A percentile compares a stretch with the other conserved stretches of the same genome.
phyloP scores from a whole-genome alignment of 2,797 vertebrate species.

The Echeneis naucrates region DNA sequence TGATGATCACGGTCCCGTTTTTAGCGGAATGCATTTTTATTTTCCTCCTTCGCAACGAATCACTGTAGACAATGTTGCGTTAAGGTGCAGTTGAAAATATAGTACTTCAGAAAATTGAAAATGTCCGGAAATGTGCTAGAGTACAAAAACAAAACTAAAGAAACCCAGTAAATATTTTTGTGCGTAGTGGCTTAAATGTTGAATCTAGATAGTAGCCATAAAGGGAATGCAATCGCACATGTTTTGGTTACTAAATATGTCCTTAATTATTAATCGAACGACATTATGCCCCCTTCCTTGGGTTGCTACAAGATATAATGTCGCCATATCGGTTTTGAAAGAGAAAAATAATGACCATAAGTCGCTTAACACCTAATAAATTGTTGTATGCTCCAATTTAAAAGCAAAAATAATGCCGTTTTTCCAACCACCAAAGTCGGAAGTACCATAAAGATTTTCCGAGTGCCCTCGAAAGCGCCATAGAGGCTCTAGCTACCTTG shows the following conservation, averaged over 20 bases:
- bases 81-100: background rate
- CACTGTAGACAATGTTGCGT: conserved; percentile 16
- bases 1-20: background rate
- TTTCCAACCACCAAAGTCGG: conserved; percentile 8
- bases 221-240: background rate
- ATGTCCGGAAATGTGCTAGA: background rate
- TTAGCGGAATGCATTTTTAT: background rate
- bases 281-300: background rate
- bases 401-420: too few relatives aligned
- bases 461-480: conserved; percentile 55
- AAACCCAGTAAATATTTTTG: background rate
- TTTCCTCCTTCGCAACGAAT: fast-evolving
- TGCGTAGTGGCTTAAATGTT: background rate
- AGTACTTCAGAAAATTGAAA: fast-evolving
- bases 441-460: conserved; percentile 26
- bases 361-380: fast-evolving
- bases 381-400: background rate
- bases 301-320: too few relatives aligned
- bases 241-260: background rate
- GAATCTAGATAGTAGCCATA: background rate
- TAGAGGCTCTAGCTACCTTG: conserved; percentile 47
- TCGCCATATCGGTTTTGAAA: background rate
- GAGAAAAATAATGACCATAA: background rate
- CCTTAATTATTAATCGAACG: background rate
- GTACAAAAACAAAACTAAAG: too few relatives aligned